A percentile compares a stretch with the other conserved stretches of the same genome.
Evolutionary conservation across 2,797 vertebrate genomes (phyloP).

Genomic region (Acrocephalus scirpaceus): DNA sequence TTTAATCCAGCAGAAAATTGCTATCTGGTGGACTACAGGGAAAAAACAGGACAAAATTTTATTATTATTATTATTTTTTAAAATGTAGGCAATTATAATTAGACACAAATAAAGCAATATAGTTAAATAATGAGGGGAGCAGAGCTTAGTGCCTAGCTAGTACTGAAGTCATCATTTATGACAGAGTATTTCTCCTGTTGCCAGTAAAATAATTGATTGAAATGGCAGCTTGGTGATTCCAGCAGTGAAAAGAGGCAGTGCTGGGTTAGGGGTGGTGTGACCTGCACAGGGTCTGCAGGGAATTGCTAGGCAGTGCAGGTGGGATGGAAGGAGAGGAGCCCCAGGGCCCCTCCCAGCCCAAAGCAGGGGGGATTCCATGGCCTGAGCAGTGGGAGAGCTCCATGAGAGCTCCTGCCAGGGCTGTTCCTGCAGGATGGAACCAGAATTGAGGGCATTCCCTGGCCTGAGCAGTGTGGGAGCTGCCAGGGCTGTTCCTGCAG

Average conservation of each 20-base stretch:
- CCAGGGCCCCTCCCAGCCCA: too few relatives aligned
- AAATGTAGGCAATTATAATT: background rate
- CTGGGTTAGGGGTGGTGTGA: background rate
- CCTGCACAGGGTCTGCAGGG: background rate
- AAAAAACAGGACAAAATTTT: background rate
- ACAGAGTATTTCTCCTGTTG: background rate
- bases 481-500: too few relatives aligned
- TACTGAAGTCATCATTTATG: background rate
- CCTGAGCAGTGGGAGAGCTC: too few relatives aligned
- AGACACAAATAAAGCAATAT: background rate
- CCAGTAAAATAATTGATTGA: background rate
- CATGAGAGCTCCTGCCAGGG: too few relatives aligned
- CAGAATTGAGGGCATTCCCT: too few relatives aligned
- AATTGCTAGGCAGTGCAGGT: background rate
- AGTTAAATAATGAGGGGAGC: background rate
- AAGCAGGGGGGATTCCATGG: background rate
- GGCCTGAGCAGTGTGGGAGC: too few relatives aligned
- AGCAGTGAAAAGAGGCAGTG: background rate
- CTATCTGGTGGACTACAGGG: background rate
- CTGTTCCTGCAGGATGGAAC: background rate
- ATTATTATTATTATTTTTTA: background rate
- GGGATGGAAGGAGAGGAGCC: background rate
- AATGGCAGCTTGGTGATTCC: background rate
- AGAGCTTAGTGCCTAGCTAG: background rate
- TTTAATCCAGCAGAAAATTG: constrained; percentile 39